Evolutionary conservation across 2,113 vertebrate species (phyloP).

Genomic region (Amblyopsis rosae): DNA sequence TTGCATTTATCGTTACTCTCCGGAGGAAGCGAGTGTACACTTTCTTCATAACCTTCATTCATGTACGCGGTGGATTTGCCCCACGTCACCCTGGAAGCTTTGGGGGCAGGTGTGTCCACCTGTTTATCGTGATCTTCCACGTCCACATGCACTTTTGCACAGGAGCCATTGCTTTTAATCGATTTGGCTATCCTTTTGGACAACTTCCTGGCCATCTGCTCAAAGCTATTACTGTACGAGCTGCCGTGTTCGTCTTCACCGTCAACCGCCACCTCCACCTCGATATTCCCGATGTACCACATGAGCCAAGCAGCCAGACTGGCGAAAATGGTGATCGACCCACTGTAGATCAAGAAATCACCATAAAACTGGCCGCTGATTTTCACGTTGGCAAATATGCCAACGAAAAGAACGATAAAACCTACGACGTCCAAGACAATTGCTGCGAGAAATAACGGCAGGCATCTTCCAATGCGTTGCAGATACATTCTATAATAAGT

Average conservation of each 20-base stretch:
- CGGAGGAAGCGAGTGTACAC: constrained; percentile 9
- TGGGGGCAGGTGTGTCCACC: neutral
- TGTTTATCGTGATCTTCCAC: neutral
- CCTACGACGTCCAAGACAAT: constrained; percentile 57
- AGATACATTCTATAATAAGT: constrained; percentile 11
- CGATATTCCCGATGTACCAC: constrained; percentile 78
- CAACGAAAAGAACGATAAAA: constrained; percentile 67
- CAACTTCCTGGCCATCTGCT: constrained; percentile 58
- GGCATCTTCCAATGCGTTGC: constrained; percentile 50
- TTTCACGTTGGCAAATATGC: constrained; percentile 69
- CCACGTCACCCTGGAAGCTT: constrained; percentile 59
- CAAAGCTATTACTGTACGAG: constrained; percentile 39
- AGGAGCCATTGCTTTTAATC: constrained; percentile 7
- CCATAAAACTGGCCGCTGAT: constrained; percentile 63
- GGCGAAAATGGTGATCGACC: constrained; percentile 67
- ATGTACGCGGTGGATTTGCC: constrained; percentile 47
- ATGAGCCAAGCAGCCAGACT: constrained; percentile 74
- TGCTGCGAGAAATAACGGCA: constrained; percentile 52
- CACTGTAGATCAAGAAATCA: constrained; percentile 77
- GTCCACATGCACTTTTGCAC: neutral
- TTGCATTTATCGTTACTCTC: neutral
- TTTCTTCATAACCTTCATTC: constrained; percentile 58
- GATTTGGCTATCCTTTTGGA: constrained; percentile 56
- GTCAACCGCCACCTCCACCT: constrained; percentile 32
- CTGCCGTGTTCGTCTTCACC: neutral